Evolutionary conservation across 2,888 invertebrate species (phyloP).

Genomic region (Hartigia nigra): DNA sequence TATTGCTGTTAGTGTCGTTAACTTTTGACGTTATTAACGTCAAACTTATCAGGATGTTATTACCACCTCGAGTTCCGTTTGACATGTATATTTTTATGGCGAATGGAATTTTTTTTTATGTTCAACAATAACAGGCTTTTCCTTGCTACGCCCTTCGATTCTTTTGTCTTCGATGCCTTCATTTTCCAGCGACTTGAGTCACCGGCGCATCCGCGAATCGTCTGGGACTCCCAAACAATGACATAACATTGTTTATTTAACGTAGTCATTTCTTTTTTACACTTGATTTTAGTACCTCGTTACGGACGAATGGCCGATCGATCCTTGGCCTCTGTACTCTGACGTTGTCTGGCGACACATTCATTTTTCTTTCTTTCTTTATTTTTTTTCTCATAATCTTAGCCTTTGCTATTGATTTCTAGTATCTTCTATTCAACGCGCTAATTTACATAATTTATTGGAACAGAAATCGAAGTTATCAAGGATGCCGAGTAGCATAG

Average conservation of each 20-base stretch:
- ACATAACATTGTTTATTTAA: neutral
- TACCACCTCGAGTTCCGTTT: no score
- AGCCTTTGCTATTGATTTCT: neutral
- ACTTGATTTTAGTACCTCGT: neutral
- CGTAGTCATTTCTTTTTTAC: neutral
- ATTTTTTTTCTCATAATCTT: neutral
- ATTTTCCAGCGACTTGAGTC: conserved; percentile 29
- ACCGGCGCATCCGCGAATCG: conserved; percentile 25
- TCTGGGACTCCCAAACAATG: neutral
- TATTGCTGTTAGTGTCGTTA: neutral
- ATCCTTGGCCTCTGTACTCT: conserved; percentile 4
- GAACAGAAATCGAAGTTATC: neutral
- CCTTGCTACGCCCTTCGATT: neutral
- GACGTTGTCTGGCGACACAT: neutral
- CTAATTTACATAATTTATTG: neutral
- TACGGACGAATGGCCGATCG: conserved; percentile 1
- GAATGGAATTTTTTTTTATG: neutral
- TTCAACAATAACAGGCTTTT: neutral
- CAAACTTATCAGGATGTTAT: neutral
- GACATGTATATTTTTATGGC: neutral
- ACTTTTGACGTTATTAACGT: neutral
- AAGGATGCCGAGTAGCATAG: neutral
- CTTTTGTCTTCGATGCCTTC: conserved; percentile 22
- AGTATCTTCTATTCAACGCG: neutral
- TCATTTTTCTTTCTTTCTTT: neutral